Evolutionary conservation across 2,113 vertebrate genomes (phyloP).

Genomic region (Beaufortia kweichowensis): DNA sequence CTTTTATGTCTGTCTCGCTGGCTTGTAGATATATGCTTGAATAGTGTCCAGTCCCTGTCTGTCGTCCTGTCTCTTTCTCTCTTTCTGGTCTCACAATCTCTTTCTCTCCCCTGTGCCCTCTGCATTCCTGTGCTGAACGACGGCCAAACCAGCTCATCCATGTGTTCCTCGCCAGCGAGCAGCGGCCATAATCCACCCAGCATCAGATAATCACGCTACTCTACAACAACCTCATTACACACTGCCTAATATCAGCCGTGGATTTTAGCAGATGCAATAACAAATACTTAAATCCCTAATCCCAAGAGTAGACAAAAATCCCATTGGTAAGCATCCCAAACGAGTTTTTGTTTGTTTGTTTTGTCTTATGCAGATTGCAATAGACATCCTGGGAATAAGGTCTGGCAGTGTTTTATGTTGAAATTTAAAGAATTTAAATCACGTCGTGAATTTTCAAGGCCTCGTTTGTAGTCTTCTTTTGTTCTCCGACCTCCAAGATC

Average conservation of each 20-base stretch:
- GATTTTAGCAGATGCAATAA: constrained; percentile 32
- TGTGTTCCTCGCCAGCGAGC: neutral
- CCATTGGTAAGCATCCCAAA: constrained; percentile 34
- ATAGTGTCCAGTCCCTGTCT: neutral
- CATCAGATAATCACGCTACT: constrained; percentile 42
- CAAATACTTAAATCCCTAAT: constrained; percentile 42
- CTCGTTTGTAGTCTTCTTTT: neutral
- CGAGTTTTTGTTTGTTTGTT: constrained; percentile 36
- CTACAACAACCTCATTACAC: constrained; percentile 42
- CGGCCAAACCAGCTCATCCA: constrained; percentile 3
- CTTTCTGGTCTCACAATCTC: neutral
- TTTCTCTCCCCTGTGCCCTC: constrained; percentile 3
- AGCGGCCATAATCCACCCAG: constrained; percentile 18
- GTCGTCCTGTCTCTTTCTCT: constrained; percentile 2
- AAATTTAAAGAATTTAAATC: constrained; percentile 34
- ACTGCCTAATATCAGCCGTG: constrained; percentile 21
- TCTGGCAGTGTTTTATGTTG: constrained; percentile 15
- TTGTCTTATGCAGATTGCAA: constrained; percentile 14
- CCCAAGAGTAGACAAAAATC: constrained; percentile 38
- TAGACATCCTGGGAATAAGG: neutral
- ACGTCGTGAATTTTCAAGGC: constrained; percentile 6
- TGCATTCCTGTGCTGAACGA: constrained; percentile 15
- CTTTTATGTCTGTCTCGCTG: neutral
- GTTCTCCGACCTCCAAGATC: neutral
- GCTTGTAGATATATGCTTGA: too few species aligned